Base-by-base conservation (phyloP, 2,113 vertebrate species). In the Zeus faber region DNA sequence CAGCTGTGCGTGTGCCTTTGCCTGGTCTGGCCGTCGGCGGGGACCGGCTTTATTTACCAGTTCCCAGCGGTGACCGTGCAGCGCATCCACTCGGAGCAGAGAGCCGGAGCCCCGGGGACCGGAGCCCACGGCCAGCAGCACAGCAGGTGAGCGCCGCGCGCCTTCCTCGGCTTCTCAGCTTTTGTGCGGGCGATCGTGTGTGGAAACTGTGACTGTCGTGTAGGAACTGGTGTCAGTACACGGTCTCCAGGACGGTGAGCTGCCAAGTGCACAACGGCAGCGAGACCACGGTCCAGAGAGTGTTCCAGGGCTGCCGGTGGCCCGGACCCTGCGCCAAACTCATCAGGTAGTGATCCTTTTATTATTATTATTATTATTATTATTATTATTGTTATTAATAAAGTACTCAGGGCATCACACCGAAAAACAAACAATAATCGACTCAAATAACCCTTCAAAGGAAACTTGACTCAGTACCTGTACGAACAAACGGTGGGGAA, bases 181-280 rank as follows among this genome's bases (percentile, higher is more conserved):
- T n/a, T n/a, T n/a, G n/a, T n/a, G n/a, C n/a, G n/a, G n/a, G 8
- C 21, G 20, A 2, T 44, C 39, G 3, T 18, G 2, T 18, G n/a
- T 21, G 17, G 21, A 44, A 44, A 20, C 33, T 14, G n/a, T 29
- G 1, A n/a, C 13, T 37, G 16, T 41, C 6, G 29, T 44, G 39
- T 79, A 98, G 95, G 85, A 95, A 96, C 64, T 97, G 96, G 96
- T 98, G 95, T 76, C 93, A 93, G 76, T 94, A 94, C 57, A 94
- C 92, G 0, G 92, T 95, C 39, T 92, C 92, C 26, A 91, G 88
- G 83, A 93, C 88, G 0, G 93, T 98, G 56, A 91, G 93, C 64
- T 98, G 95, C 78, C 94, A 96, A 74, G 92, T 96, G 67, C 93
- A 93, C 72, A 98, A 98, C 4, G 95, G 96, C 27, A 94, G 93